These are phyloP conservation scores for Tamandua tetradactyla DNA, from an alignment of 2,797 vertebrate genomes.

Conservation along the genomic window DNA sequence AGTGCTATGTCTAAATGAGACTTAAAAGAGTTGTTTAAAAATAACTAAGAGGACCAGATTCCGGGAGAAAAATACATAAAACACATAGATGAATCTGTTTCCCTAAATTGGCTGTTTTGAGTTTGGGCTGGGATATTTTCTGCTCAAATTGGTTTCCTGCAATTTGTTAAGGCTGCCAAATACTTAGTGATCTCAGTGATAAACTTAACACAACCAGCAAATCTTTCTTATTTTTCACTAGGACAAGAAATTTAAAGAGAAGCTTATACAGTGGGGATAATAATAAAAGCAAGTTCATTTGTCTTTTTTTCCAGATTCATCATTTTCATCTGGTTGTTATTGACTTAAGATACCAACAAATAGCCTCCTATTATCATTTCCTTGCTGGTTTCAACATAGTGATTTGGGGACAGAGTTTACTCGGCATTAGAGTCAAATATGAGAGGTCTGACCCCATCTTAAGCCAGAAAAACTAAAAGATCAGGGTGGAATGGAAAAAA, in stretches of 20 bases:
- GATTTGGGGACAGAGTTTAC: constrained; percentile 40
- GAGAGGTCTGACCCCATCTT: neutral
- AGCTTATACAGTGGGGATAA: constrained; percentile 56
- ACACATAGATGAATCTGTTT: constrained; percentile 63
- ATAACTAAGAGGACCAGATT: constrained; percentile 63
- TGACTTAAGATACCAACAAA: constrained; percentile 52
- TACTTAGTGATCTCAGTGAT: constrained; percentile 70
- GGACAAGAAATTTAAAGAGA: constrained; percentile 67
- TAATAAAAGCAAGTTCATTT: constrained; percentile 54
- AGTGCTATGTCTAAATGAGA: constrained; percentile 55
- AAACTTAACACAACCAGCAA: constrained; percentile 49
- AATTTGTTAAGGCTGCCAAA: constrained; percentile 75
- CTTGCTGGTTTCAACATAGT: constrained; percentile 30
- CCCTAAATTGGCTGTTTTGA: constrained; percentile 67
- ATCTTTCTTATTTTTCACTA: constrained; percentile 67
- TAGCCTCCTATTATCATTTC: constrained; percentile 24
- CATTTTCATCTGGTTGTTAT: constrained; percentile 53
- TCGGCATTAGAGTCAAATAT: constrained; percentile 2
- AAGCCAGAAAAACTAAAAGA: constrained; percentile 60
- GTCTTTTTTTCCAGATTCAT: constrained; percentile 56
- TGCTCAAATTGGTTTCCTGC: constrained; percentile 68
- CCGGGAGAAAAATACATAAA: constrained; percentile 55
- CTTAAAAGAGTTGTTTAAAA: constrained; percentile 64
- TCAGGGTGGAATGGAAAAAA: constrained; percentile 6
- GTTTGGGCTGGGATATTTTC: constrained; percentile 67